A percentile compares a stretch with the other conserved stretches of the same genome.
Conservation (phyloP, 2,113 vertebrate genomes). For the Scomber japonicus region DNA sequence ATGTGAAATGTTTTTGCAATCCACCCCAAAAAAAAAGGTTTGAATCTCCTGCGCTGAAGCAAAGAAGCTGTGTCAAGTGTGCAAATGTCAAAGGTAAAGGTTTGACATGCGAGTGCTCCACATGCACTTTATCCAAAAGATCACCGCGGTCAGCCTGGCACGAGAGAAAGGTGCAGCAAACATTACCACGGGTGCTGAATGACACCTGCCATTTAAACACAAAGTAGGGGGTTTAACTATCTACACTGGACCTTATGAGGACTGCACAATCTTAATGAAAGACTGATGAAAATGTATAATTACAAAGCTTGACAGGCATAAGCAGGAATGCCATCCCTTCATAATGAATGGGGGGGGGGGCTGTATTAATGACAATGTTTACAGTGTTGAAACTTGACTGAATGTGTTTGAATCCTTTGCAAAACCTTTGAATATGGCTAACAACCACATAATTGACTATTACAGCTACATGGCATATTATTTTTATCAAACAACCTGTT, state of each 20-base stretch:
- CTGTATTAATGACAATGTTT: too few relatives aligned
- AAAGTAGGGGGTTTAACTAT: not conserved
- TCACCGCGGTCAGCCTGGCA: slow-evolving; percentile 63
- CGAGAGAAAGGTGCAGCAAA: not conserved
- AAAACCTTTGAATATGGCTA: not conserved
- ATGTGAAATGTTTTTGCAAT: not conserved
- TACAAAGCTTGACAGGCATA: not conserved
- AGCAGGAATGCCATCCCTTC: not conserved
- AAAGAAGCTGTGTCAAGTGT: not conserved
- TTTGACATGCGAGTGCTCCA: slow-evolving; percentile 2
- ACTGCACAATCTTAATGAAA: not conserved
- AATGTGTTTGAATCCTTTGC: not conserved
- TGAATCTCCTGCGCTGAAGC: not conserved
- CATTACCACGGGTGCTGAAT: too few relatives aligned
- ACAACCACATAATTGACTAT: not conserved
- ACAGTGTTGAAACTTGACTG: too few relatives aligned
- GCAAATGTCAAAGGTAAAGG: slow-evolving; percentile 81
- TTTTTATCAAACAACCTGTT: not conserved
- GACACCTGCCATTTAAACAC: slow-evolving; percentile 13
- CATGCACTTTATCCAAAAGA: slow-evolving; percentile 52
- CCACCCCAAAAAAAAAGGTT: not conserved
- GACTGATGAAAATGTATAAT: not conserved
- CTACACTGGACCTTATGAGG: not conserved
- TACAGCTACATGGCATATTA: not conserved
- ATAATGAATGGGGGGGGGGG: too few relatives aligned